Evolutionary conservation across 2,888 invertebrate species (phyloP).

Genomic region (Meloe dianella): DNA sequence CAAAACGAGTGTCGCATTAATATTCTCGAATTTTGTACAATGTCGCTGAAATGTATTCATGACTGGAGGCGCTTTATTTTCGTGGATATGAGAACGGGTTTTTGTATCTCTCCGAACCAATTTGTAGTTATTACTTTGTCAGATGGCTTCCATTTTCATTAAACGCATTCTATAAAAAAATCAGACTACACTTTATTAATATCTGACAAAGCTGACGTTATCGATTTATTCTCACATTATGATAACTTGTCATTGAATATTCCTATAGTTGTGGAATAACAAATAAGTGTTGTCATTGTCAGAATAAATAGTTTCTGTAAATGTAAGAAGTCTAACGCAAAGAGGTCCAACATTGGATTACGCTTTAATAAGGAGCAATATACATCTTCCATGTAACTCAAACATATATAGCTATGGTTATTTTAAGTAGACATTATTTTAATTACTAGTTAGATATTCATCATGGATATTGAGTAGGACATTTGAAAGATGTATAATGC

Average conservation of each 20-base stretch:
- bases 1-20: constrained; percentile 37
- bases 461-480: too few species aligned
- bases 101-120: constrained; percentile 21
- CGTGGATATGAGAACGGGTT: constrained; percentile 27
- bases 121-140: constrained; percentile 29
- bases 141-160: constrained; percentile 28
- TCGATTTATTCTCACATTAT: neutral
- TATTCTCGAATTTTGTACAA: constrained; percentile 36
- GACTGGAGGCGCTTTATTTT: constrained; percentile 33
- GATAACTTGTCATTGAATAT: neutral
- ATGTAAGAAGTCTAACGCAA: too few species aligned
- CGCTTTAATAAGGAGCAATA: too few species aligned
- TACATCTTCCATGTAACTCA: too few species aligned
- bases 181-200: constrained; percentile 5
- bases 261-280: neutral
- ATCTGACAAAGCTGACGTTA: neutral
- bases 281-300: neutral
- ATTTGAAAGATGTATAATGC: too few species aligned
- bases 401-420: too few species aligned
- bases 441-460: too few species aligned
- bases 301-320: too few species aligned
- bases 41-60: constrained; percentile 36
- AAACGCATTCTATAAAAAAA: constrained; percentile 20
- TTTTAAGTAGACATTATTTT: too few species aligned
- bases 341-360: too few species aligned